Evolutionary conservation across 2,888 invertebrate species (phyloP), one percentile per base, ranked within the genome.

Genomic region (Lydus trimaculatus): DNA sequence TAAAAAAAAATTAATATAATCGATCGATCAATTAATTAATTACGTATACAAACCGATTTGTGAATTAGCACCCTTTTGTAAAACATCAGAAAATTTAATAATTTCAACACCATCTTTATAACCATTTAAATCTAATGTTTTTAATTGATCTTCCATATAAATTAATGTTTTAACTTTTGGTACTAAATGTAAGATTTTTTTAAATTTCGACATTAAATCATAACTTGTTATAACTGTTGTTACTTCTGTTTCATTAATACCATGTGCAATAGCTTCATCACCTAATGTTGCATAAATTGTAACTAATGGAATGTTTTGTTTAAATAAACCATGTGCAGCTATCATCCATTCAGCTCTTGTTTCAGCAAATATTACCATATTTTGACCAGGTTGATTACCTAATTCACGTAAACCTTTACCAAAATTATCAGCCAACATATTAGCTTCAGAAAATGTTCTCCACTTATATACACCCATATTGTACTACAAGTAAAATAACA

Each of bases 341-440:
- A 98, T 88, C 92, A 99, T 94, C 99, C 99, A 99, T 87, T 99
- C 99, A 61, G 95, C 95, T 76, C 98, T 89, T 0, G 99, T 99
- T 87, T 99, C 99, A 0, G 98, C 97, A 87, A 98, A 99, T 81
- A 99, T 92, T 65, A 95, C 96, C 75, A 99, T 89, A 84, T 94
- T 95, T 72, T 90, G 86, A 11, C 89, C 88, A 9, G 93, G 91
- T 76, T 87, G 85, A 79, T 93, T 90, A 31, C 96, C 97, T 43
- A 95, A 85, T 79, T 91, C 92, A 52, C 92, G 89, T 72, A 99
- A 87, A 0, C 98, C 99, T 67, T 91, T 91, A 61, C 95, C 95
- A 85, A 99, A 93, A 77, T 91, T 87, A 0, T 89, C 86, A 5
- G 96, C 92, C 82, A 92, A 87, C n/a, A 87, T 86, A 80, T 95